phyloP scores from a whole-genome alignment of 2,888 invertebrate species.

The Athalia cordata region DNA sequence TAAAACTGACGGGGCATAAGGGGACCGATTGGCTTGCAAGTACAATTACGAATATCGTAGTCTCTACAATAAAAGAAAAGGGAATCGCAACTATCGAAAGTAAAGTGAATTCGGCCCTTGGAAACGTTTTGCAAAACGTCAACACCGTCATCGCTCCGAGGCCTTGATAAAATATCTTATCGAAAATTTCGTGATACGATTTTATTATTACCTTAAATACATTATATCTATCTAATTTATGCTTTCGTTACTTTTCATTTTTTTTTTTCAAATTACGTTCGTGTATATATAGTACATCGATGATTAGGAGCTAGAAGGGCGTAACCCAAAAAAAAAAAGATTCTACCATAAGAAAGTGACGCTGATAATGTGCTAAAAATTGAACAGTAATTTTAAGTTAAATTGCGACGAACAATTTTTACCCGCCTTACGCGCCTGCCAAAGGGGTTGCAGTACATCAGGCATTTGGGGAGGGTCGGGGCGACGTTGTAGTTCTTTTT shows the following conservation, averaged over 20 bases:
- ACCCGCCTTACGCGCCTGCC: no score
- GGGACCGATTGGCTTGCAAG: slow-evolving; percentile 18
- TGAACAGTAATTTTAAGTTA: no score
- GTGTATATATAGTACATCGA: no score
- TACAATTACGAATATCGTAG: not conserved
- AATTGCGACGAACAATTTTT: no score
- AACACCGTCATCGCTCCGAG: not conserved
- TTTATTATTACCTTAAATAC: slow-evolving; percentile 9
- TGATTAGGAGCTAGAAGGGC: no score
- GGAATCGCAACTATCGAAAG: not conserved
- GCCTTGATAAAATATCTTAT: not conserved
- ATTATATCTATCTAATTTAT: not conserved
- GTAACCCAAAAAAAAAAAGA: no score
- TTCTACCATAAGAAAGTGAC: no score
- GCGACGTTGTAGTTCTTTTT: no score
- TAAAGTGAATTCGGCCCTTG: not conserved
- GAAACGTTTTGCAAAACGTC: not conserved
- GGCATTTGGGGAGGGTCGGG: no score
- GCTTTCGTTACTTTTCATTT: not conserved
- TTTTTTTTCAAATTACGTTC: not conserved
- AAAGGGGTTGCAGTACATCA: no score
- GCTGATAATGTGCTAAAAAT: no score
- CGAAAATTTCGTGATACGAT: not conserved
- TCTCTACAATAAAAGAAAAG: not conserved
- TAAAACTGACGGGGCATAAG: not conserved